These are phyloP conservation scores for Cryptophagus acutangulus DNA, from an alignment of 2,888 invertebrate genomes.

Conservation along the genomic window DNA sequence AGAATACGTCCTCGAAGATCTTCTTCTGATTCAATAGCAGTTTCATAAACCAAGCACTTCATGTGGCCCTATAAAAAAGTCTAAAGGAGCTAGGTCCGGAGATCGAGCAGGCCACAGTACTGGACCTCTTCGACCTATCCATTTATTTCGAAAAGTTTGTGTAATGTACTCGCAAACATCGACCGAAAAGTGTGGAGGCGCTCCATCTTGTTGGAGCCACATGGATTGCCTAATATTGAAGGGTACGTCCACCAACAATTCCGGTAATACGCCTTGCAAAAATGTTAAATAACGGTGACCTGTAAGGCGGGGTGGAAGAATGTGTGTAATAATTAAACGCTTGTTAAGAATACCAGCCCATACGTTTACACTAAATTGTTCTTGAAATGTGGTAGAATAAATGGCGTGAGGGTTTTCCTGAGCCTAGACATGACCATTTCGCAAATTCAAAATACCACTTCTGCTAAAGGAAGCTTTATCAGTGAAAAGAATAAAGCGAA, in stretches of 20 bases:
- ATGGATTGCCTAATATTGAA: not conserved
- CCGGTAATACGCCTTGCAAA: slow-evolving; percentile 26
- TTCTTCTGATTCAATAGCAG: not conserved
- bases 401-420: not conserved
- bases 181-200: not conserved
- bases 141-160: not conserved
- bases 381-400: not conserved
- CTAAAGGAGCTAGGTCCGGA: not conserved
- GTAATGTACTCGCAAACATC: not conserved
- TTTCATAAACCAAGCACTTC: not conserved
- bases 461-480: not conserved
- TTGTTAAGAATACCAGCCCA: not conserved
- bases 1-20: not conserved
- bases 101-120: not conserved
- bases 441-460: not conserved
- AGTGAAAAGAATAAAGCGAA: not conserved
- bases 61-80: not conserved
- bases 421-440: not conserved
- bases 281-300: not conserved
- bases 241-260: slow-evolving; percentile 33
- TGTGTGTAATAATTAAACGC: not conserved
- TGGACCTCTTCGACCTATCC: not conserved
- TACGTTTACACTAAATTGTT: not conserved
- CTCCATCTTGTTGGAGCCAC: slow-evolving; percentile 20
- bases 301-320: not conserved